Base-by-base conservation (phyloP, 2,113 vertebrate genomes). In the Aldabrachelys gigantea region DNA sequence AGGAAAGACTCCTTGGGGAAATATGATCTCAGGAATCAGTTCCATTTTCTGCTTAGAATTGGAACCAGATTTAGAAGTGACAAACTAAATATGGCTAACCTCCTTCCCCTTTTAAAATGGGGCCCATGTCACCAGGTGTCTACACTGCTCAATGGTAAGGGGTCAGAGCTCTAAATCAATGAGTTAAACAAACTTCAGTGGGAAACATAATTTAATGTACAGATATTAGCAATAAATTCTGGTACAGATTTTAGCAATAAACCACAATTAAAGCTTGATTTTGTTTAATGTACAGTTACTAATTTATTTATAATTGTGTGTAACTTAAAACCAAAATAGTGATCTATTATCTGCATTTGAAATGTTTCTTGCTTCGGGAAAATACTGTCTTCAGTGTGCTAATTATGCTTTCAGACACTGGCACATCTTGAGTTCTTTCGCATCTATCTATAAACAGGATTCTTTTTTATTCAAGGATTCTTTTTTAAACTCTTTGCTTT, bases 361-460 rank as follows among this genome's bases (percentile, higher is more conserved):
- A 96, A 82, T 56, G 76, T 85, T 88, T 92, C 69, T 52, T 90
- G 91, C 84, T 92, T 94, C 95, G 92, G 75, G 53, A 11, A 88
- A 87, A 83, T 85, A 89, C 49, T 95, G 17, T 56, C 91, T 92
- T 83, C 56, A 83, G 53, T 93, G 76, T 44, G 80, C 14, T 84
- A 94, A 94, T 92, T 82, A 92, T 94, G 94, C 93, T 92, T 90
- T 94, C 94, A 96, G 59, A 90, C 21, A 57, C 93, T 89, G 94
- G 12, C 79, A 10, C 52, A 92, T 86, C 84, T 88, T 91, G 80
- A 98, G 92, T 82, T 96, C 76, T 93, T 91, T 85, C 93, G 80
- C 62, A 91, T 96, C 84, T 93, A 0, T 7, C 86, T 96, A 96
- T 88, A 95, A 49, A 96, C 50, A 95, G 89, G 9, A 54, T 21